A percentile compares a stretch with the other conserved stretches of the same genome.
These are phyloP conservation scores for Hemaris fuciformis DNA, from an alignment of 2,888 invertebrate species.

Conservation along the genomic window DNA sequence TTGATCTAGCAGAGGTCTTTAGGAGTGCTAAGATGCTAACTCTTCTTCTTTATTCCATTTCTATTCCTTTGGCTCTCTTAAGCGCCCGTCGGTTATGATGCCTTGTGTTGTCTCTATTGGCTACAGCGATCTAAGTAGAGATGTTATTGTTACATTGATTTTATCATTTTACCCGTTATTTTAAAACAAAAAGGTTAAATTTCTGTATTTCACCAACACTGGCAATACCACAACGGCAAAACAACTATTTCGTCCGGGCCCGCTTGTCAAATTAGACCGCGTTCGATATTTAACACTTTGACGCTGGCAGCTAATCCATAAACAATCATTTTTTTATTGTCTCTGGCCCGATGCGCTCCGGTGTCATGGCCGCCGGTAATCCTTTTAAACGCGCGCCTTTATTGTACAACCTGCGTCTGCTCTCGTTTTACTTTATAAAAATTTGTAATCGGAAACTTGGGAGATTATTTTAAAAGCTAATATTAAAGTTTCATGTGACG, in stretches of 20 bases:
- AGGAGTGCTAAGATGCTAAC: too few species aligned
- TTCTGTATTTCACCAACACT: slow-evolving; percentile 13
- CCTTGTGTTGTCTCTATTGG: too few species aligned
- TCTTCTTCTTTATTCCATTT: too few species aligned
- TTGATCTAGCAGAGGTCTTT: too few species aligned
- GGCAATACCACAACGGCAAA: slow-evolving; percentile 30
- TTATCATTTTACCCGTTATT: too few species aligned
- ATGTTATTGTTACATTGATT: too few species aligned
- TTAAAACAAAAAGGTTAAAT: too few species aligned
- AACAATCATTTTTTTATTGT: slow-evolving; percentile 66
- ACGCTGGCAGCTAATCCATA: slow-evolving; percentile 79
- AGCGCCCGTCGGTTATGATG: too few species aligned
- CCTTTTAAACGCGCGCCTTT: slow-evolving; percentile 73
- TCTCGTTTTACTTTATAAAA: slow-evolving; percentile 49
- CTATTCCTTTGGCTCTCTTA: too few species aligned
- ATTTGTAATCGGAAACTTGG: slow-evolving; percentile 58
- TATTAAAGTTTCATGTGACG: slow-evolving; percentile 1
- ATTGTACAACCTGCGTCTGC: slow-evolving; percentile 59
- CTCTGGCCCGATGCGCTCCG: slow-evolving; percentile 46
- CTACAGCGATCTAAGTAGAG: too few species aligned
- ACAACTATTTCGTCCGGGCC: slow-evolving; percentile 58
- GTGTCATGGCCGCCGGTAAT: slow-evolving; percentile 74
- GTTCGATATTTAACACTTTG: slow-evolving; percentile 82
- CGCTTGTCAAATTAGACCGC: slow-evolving; percentile 78
- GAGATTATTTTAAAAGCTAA: slow-evolving; percentile 12